Evolutionary conservation across 2,113 vertebrate species (phyloP).

Genomic region (Rallus limicola): DNA sequence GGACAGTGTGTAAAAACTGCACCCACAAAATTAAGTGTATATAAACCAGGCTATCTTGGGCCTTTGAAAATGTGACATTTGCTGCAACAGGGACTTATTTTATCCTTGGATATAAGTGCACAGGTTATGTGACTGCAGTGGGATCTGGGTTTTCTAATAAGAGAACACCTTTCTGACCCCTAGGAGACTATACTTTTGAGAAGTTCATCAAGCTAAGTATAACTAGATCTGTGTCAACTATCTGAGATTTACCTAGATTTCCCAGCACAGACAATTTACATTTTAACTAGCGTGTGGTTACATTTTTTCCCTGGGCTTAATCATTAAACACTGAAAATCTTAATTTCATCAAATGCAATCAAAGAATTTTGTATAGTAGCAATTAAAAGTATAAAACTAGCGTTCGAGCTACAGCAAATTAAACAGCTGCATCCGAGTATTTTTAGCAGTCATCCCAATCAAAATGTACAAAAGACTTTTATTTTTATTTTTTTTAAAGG

Average conservation of each 20-base stretch:
- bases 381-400: conserved; percentile 74
- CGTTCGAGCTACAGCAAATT: conserved; percentile 64
- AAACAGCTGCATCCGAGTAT: conserved; percentile 71
- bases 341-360: conserved; percentile 79
- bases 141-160: not conserved
- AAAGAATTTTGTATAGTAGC: conserved; percentile 72
- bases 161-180: not conserved
- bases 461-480: conserved; percentile 60
- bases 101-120: not conserved
- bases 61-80: not conserved
- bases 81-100: not conserved
- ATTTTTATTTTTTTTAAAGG: conserved; percentile 44
- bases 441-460: conserved; percentile 72
- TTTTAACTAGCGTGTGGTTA: conserved; percentile 70
- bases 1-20: not conserved
- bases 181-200: not conserved
- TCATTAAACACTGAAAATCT: conserved; percentile 75
- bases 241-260: conserved; percentile 42
- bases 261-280: conserved; percentile 65
- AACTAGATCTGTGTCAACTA: conserved; percentile 12
- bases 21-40: not conserved
- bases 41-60: not conserved
- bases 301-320: conserved; percentile 65
- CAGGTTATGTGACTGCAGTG: not conserved
- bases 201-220: not conserved